These are phyloP conservation scores for Periphyllus acericola DNA, from an alignment of 2,888 invertebrate species.

Conservation along the genomic window DNA sequence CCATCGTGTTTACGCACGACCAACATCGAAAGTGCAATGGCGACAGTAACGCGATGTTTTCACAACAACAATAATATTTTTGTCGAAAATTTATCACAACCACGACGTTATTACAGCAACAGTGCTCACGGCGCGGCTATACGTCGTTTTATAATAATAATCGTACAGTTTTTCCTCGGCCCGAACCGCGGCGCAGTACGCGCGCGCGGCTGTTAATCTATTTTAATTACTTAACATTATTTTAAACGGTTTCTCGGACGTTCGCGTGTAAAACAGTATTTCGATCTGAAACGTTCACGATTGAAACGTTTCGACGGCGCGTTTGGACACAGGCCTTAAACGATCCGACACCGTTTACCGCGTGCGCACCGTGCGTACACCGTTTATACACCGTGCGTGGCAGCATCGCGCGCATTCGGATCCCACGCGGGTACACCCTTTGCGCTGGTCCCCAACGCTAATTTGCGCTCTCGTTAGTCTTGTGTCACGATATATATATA, in stretches of 20 bases:
- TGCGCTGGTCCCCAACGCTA: background rate
- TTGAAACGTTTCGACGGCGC: background rate
- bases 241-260: background rate
- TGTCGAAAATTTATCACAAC: no score
- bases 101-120: no score
- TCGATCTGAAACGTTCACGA: background rate
- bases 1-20: no score
- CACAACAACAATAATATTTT: no score
- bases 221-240: background rate
- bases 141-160: no score
- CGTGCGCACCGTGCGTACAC: background rate
- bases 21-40: no score
- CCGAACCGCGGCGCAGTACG: no score
- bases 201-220: background rate
- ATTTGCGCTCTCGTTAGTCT: slow-evolving; percentile 28
- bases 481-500: background rate
- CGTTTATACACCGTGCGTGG: no score
- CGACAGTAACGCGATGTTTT: no score
- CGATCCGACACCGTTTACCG: background rate
- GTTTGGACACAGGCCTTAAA: background rate
- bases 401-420: background rate
- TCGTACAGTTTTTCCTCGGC: no score
- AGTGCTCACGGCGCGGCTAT: no score
- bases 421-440: slow-evolving; percentile 9
- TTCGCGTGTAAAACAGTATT: background rate